A percentile compares a stretch with the other conserved stretches of the same genome.
phyloP scores from a whole-genome alignment of 2,113 vertebrate species.

The Vombatus ursinus region DNA sequence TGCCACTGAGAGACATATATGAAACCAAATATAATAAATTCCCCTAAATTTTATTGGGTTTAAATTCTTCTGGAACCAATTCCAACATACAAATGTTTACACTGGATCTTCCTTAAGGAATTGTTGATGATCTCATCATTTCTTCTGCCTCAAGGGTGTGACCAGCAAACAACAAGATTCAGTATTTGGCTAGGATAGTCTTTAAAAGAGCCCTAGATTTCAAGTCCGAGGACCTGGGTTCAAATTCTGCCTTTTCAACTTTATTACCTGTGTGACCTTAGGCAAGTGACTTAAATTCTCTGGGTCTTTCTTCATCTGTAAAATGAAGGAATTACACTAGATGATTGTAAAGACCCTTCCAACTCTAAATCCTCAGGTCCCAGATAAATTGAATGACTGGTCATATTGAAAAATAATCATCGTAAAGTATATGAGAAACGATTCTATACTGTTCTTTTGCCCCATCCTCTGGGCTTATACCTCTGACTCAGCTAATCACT shows the following conservation, averaged over 20 bases:
- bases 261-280: background rate
- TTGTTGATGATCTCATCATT: background rate
- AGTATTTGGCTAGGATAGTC: background rate
- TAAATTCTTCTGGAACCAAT: background rate
- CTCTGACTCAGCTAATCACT: background rate
- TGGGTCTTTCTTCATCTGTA: background rate
- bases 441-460: background rate
- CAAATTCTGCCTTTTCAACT: background rate
- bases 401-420: background rate
- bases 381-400: background rate
- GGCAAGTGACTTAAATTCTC: background rate
- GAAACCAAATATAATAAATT: background rate
- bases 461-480: background rate
- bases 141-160: background rate
- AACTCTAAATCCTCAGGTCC: background rate
- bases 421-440: background rate
- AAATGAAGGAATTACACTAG: background rate
- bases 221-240: background rate
- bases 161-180: background rate
- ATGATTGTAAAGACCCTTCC: background rate
- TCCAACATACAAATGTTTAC: background rate
- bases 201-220: background rate
- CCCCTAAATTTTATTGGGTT: background rate
- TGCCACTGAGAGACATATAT: background rate
- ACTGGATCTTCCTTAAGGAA: background rate